phyloP scores from a whole-genome alignment of 2,797 vertebrate species.

The Orientallactaga sibirica region DNA sequence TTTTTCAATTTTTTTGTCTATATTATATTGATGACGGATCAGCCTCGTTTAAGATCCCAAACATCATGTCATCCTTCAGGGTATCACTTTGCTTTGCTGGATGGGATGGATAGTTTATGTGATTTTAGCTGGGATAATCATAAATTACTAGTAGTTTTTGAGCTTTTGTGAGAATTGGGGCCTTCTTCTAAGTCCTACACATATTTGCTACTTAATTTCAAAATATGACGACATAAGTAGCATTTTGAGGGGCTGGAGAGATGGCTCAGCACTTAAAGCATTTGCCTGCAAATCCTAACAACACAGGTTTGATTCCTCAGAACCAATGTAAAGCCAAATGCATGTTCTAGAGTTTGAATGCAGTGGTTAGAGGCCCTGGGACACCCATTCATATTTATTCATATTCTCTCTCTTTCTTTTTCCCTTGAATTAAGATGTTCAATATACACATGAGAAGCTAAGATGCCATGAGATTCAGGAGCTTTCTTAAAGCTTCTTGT shows the following conservation, averaged over 20 bases:
- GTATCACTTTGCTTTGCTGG: background rate
- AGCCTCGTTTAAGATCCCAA: background rate
- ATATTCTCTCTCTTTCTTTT: too few species aligned
- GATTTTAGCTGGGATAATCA: background rate
- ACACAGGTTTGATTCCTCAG: too few species aligned
- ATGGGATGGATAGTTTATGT: background rate
- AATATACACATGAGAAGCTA: background rate
- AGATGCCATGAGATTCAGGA: background rate
- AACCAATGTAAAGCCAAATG: too few species aligned
- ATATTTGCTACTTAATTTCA: background rate
- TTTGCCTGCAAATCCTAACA: too few species aligned
- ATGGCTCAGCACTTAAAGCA: too few species aligned
- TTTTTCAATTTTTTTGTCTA: background rate
- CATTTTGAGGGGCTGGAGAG: background rate
- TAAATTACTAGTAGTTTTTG: background rate
- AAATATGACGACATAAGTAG: background rate
- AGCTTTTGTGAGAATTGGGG: background rate
- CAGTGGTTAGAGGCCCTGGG: too few species aligned
- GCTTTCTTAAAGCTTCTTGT: background rate
- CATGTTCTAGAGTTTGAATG: too few species aligned
- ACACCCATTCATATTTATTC: too few species aligned
- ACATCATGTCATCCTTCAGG: background rate
- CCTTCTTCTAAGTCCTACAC: background rate
- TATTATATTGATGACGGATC: too few species aligned
- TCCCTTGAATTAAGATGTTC: background rate